A percentile compares a stretch with the other conserved stretches of the same genome.
phyloP scores from a whole-genome alignment of 2,113 vertebrate species.

The Epinephelus cyanopodus region DNA sequence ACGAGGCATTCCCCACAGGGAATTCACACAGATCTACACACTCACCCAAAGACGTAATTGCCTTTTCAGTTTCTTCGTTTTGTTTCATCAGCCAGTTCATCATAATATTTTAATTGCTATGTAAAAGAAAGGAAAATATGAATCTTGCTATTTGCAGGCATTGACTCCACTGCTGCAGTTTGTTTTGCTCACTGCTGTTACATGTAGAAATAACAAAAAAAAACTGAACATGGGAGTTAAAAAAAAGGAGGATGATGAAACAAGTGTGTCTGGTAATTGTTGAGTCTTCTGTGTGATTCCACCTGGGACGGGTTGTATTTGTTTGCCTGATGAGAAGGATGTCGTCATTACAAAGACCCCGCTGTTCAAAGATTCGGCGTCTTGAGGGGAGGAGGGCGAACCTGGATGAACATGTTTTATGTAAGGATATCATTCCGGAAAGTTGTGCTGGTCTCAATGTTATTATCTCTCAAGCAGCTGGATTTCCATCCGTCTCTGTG shows the following conservation, averaged over 20 bases:
- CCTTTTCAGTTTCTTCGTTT: conserved; percentile 35
- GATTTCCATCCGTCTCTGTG: conserved; percentile 29
- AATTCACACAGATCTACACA: conserved; percentile 27
- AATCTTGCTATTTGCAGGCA: conserved; percentile 21
- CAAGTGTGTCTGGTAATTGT: conserved; percentile 17
- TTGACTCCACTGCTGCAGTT: conserved; percentile 19
- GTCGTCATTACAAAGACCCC: conserved; percentile 8
- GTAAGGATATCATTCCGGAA: conserved; percentile 17
- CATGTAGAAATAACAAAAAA: conserved; percentile 30
- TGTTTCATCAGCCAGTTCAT: conserved; percentile 36
- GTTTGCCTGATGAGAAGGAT: conserved; percentile 22
- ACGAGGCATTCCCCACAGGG: conserved; percentile 16
- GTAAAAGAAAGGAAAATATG: conserved; percentile 10
- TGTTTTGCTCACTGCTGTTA: conserved; percentile 17
- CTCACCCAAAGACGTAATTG: conserved; percentile 31
- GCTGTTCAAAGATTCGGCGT: conserved; percentile 36
- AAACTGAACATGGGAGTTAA: background rate
- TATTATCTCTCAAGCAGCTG: conserved; percentile 30
- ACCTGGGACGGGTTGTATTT: conserved; percentile 2
- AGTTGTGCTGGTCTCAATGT: conserved; percentile 10
- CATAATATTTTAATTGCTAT: conserved; percentile 24
- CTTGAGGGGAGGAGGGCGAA: conserved; percentile 21
- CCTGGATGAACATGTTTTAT: conserved; percentile 60
- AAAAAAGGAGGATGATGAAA: background rate
- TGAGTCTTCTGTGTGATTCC: conserved; percentile 1